Base-by-base conservation (phyloP, 2,888 invertebrate species). In the Acanthacorydalis orientalis region DNA sequence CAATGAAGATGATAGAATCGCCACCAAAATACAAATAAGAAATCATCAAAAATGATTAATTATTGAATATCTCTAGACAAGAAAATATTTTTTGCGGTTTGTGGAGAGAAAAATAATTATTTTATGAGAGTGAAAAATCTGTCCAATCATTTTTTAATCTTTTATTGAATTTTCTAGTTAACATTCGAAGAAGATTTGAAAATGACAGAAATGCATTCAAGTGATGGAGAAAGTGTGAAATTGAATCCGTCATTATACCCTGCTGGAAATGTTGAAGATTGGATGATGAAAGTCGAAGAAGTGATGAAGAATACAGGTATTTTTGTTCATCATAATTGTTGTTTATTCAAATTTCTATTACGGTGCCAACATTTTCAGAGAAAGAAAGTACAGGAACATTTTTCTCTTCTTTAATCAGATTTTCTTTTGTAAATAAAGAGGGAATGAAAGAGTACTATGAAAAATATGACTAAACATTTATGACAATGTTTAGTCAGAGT, bases 131-230 rank as follows among this genome's bases (percentile, higher is more conserved):
- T 34, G 10, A 10, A 34, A 7, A 34, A 7, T n/a, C 11, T n/a
- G 2, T 2, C 2, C 7, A 35, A 35, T 35, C 7, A 11, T n/a
- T n/a, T 7, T 47, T 47, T 7, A 43, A 43, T 14, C 14, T n/a
- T n/a, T n/a, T n/a, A n/a, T n/a, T n/a, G 10, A n/a, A 47, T 53
- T 43, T 53, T 57, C 7, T 56, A 76, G 74, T 73, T 85, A 47
- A 73, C 73, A 1, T 85, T 87, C 64, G 78, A 82, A 57, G 64
- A 68, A 0, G 82, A 85, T 57, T 60, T 82, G 41, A 65, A 71
- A 57, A 85, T 86, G 54, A 77, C 76, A 0, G 71, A 75, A 52
- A 85, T 87, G 83, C 80, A 75, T 58, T 84, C 84, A 0, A 78
- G 75, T 9, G 86, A 86, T 59, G 80, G 80, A 1, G 86, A 87